phyloP scores from a whole-genome alignment of 2,797 vertebrate species.

The Sternotherus odoratus region DNA sequence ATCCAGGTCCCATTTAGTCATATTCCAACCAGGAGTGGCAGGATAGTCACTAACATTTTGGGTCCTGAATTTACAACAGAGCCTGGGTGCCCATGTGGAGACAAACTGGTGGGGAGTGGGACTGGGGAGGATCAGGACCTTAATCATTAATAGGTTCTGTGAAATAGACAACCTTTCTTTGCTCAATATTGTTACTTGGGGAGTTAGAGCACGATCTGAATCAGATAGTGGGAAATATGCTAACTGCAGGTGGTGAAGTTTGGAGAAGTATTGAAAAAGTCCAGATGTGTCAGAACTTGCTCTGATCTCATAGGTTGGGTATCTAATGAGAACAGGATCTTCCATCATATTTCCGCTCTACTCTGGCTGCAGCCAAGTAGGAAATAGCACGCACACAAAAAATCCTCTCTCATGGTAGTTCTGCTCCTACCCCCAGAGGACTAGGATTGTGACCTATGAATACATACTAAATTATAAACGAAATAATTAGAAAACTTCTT shows the following conservation, averaged over 20 bases:
- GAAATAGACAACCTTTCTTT: background rate
- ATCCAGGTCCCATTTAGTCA: background rate
- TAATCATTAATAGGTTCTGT: background rate
- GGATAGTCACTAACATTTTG: background rate
- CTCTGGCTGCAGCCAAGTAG: background rate
- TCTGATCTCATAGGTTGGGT: too few species aligned
- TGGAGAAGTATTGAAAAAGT: background rate
- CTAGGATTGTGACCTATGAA: background rate
- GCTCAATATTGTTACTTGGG: rapidly evolving
- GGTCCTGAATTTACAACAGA: background rate
- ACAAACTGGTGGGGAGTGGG: background rate
- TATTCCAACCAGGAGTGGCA: background rate
- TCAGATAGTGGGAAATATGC: background rate
- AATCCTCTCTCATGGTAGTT: background rate
- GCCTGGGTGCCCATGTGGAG: background rate
- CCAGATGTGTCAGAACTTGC: background rate
- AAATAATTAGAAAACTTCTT: background rate
- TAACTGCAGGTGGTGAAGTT: background rate
- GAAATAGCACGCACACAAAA: background rate
- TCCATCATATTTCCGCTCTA: background rate
- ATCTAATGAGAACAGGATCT: background rate
- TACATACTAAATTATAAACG: background rate
- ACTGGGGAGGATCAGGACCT: background rate
- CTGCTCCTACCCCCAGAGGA: background rate
- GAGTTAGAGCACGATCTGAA: background rate